These are phyloP conservation scores for Aplidium turbinatum DNA, from an alignment of 23 tunicate genomes.

Conservation along the genomic window DNA sequence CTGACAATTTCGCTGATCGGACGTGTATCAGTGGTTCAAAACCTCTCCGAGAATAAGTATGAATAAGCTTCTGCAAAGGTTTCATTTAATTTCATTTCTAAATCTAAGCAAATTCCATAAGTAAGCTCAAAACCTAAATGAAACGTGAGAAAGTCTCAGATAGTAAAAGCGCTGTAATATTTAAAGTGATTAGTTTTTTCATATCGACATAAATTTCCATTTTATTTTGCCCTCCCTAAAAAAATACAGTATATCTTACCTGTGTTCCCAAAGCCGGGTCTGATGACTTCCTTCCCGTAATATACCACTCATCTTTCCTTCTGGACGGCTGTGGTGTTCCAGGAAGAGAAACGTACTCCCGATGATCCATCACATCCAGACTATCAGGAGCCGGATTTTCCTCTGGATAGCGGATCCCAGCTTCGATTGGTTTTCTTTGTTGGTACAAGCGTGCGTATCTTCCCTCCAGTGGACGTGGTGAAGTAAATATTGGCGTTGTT, in stretches of 20 bases:
- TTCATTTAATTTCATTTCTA: no score
- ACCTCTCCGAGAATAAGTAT: no score
- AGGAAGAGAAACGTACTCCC: constrained; percentile 64
- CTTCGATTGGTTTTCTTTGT: constrained; percentile 40
- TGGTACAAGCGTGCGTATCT: constrained; percentile 85
- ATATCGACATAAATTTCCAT: no score
- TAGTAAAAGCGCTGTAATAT: no score
- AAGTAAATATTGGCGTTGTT: constrained; percentile 45
- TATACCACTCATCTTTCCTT: constrained; percentile 67
- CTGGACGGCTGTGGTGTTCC: constrained; percentile 13
- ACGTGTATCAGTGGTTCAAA: no score
- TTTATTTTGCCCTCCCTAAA: no score
- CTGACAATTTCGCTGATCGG: no score
- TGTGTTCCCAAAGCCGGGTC: constrained; percentile 29
- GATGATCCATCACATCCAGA: constrained; percentile 76
- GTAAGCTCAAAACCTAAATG: no score
- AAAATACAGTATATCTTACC: constrained; percentile 13
- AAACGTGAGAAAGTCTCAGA: no score
- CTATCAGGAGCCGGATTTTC: constrained; percentile 55
- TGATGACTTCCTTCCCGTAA: constrained; percentile 38
- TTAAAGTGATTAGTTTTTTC: no score
- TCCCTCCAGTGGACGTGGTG: constrained; percentile 85
- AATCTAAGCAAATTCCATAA: no score
- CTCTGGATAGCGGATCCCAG: constrained; percentile 77
- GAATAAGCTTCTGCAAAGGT: no score